Conservation (phyloP, 2,888 invertebrate genomes). For the Tanytarsus gracilentus region DNA sequence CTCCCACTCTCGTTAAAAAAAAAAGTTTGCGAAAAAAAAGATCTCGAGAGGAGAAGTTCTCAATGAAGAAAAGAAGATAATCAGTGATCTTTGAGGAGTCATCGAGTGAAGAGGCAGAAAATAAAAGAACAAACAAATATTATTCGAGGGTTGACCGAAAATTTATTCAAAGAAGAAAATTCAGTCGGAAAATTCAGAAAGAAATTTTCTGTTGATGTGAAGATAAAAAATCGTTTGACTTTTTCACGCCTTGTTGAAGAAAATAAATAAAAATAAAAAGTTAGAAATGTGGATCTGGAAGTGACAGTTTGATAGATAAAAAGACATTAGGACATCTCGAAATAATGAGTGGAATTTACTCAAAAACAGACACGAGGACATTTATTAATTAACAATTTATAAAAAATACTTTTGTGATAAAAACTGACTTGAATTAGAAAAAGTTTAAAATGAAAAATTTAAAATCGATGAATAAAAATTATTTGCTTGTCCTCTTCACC, state of each 20-base stretch:
- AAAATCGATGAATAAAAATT: not conserved
- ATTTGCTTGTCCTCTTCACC: not conserved
- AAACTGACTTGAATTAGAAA: no score
- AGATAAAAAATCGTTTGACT: no score
- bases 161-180: not conserved
- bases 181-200: not conserved
- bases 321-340: no score
- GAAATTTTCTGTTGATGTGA: no score
- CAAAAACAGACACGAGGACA: no score
- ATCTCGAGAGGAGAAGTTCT: not conserved
- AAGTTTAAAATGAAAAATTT: not conserved
- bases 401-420: no score
- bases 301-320: no score
- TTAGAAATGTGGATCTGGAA: not conserved
- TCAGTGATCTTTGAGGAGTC: slow-evolving; percentile 24
- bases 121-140: not conserved
- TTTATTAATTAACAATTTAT: no score
- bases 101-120: slow-evolving; percentile 1
- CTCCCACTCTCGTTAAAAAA: not conserved
- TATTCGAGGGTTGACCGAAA: not conserved
- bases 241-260: no score
- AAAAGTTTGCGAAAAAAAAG: no score
- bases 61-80: slow-evolving; percentile 7
- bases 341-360: no score
- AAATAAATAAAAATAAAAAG: no score